phyloP scores from a whole-genome alignment of 2,113 vertebrate genomes.

The Macaca mulatta region DNA sequence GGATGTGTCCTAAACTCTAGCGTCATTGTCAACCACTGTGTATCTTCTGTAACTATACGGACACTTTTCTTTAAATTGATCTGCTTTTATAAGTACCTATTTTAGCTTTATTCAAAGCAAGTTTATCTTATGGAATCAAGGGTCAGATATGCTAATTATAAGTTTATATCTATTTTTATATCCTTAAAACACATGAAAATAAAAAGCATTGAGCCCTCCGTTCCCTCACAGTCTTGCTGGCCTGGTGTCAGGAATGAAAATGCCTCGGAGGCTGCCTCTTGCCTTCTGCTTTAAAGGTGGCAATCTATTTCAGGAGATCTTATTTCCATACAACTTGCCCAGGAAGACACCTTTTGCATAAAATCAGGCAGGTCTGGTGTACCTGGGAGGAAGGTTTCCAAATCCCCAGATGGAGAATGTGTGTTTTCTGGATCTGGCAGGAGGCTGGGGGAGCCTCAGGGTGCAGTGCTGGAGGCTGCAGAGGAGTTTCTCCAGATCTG shows the following conservation, averaged over 20 bases:
- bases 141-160: background rate
- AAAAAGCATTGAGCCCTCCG: fast-evolving
- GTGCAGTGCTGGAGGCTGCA: fast-evolving
- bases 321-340: background rate
- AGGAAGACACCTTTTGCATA: background rate
- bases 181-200: no score
- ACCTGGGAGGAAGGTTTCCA: background rate
- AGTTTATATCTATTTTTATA: background rate
- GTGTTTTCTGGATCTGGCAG: background rate
- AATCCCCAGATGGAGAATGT: background rate
- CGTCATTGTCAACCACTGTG: background rate
- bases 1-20: background rate
- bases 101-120: background rate
- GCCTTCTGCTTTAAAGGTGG: background rate
- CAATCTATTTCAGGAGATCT: background rate
- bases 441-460: background rate
- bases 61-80: background rate
- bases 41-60: background rate
- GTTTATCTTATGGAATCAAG: background rate
- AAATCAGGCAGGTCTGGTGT: background rate
- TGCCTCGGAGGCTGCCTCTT: fast-evolving
- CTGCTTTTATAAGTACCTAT: background rate
- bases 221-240: background rate
- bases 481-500: background rate
- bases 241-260: background rate